A percentile compares a stretch with the other conserved stretches of the same genome.
Evolutionary conservation across 2,113 vertebrate species (phyloP).

Genomic region (Ammospiza caudacuta): DNA sequence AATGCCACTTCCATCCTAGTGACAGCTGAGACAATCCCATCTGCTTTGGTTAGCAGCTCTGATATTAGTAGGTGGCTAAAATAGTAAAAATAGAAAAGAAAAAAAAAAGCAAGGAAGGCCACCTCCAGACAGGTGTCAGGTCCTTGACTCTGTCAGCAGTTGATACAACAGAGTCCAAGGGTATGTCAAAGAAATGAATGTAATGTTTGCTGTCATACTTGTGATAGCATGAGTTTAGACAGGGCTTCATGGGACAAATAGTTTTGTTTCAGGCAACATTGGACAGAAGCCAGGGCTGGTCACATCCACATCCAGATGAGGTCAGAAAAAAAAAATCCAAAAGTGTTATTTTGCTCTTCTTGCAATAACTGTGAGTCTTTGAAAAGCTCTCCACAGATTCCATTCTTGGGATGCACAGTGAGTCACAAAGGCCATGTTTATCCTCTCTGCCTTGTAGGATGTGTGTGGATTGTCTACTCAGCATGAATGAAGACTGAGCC

Average conservation of each 20-base stretch:
- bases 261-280: neutral
- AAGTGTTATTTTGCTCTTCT: neutral
- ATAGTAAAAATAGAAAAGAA: neutral
- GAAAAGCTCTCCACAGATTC: neutral
- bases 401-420: neutral
- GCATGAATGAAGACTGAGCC: neutral
- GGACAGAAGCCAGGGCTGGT: neutral
- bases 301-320: neutral
- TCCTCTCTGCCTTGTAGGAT: neutral
- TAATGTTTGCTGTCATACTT: neutral
- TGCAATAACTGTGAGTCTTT: neutral
- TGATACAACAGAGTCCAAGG: neutral
- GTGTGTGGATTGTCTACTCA: neutral
- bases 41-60: conserved; percentile 5
- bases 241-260: neutral
- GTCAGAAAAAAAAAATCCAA: neutral
- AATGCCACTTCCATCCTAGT: neutral
- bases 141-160: conserved; percentile 6
- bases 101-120: neutral
- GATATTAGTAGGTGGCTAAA: neutral
- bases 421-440: neutral
- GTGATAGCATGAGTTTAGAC: neutral
- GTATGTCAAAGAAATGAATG: neutral
- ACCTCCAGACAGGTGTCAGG: neutral
- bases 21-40: conserved; percentile 35